A percentile compares a stretch with the other conserved stretches of the same genome.
Evolutionary conservation across 2,888 invertebrate genomes (phyloP).

Genomic region (Bruchidius siliquastri): DNA sequence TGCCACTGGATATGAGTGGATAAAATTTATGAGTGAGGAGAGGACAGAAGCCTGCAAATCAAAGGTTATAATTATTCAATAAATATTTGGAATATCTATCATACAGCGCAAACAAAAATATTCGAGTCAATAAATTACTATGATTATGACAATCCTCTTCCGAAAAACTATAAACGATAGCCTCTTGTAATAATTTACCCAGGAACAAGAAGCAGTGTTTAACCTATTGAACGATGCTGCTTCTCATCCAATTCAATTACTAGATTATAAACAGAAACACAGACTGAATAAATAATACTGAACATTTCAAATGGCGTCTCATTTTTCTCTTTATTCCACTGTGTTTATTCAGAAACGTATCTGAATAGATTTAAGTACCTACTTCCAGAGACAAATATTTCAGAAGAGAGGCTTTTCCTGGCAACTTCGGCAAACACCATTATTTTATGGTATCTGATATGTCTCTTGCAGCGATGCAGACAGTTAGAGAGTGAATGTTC

Average conservation of each 20-base stretch:
- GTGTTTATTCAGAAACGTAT: not conserved
- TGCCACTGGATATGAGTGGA: constrained; percentile 15
- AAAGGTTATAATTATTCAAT: too few relatives aligned
- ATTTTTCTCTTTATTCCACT: not conserved
- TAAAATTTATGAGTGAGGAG: constrained; percentile 16
- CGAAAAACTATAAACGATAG: too few relatives aligned
- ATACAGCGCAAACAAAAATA: too few relatives aligned
- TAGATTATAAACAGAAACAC: constrained; percentile 1
- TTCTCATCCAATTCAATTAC: constrained; percentile 4
- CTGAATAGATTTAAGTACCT: not conserved
- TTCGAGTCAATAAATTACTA: too few relatives aligned
- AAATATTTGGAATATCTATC: too few relatives aligned
- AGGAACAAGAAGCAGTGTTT: not conserved
- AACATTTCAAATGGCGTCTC: not conserved
- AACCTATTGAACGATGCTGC: not conserved
- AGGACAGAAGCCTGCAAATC: not conserved
- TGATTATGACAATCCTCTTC: too few relatives aligned
- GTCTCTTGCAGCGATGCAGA: not conserved
- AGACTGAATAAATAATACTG: not conserved
- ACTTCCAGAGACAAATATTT: not conserved
- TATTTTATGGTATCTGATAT: not conserved
- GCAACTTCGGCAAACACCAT: not conserved
- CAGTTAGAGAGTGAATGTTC: not conserved
- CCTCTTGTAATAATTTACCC: not conserved
- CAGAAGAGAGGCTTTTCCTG: not conserved